phyloP scores from a whole-genome alignment of 2,797 vertebrate genomes.

The Miichthys miiuy region DNA sequence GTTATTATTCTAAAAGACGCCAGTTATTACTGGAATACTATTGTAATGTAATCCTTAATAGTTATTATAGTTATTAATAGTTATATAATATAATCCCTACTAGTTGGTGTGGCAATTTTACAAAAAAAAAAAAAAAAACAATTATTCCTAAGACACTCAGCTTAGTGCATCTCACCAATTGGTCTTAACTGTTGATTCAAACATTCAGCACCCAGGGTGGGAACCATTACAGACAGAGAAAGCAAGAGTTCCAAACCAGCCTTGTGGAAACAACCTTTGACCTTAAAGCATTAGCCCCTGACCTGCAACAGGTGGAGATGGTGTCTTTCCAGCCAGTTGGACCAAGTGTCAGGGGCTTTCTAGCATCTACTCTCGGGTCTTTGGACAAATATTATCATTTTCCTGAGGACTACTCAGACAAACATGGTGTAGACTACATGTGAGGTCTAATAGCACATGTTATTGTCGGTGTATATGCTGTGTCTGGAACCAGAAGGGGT shows the following conservation, averaged over 20 bases:
- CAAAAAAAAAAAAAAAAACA: no score
- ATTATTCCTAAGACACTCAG: neutral
- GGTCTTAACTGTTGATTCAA: slow-evolving; percentile 71
- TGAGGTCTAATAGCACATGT: slow-evolving; percentile 85
- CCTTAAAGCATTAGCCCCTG: slow-evolving; percentile 85
- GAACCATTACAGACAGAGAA: slow-evolving; percentile 76
- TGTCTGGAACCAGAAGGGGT: slow-evolving; percentile 77
- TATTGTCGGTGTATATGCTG: slow-evolving; percentile 78
- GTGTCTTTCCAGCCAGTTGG: slow-evolving; percentile 79
- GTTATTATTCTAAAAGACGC: neutral
- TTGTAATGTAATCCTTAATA: neutral
- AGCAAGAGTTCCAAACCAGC: slow-evolving; percentile 77
- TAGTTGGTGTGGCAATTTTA: neutral
- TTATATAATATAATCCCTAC: neutral
- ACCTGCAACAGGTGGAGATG: slow-evolving; percentile 87
- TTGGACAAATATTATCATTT: slow-evolving; percentile 88
- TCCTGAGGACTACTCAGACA: slow-evolving; percentile 73
- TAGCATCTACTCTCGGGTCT: slow-evolving; percentile 71
- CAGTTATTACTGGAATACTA: neutral
- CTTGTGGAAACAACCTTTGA: slow-evolving; percentile 85
- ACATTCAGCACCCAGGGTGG: slow-evolving; percentile 79
- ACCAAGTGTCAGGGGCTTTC: slow-evolving; percentile 75
- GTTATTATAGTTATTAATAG: neutral
- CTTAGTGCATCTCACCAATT: slow-evolving; percentile 42
- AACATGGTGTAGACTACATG: slow-evolving; percentile 81